Percentiles rank a stretch among this genome's conserved stretches.
phyloP scores from a whole-genome alignment of 1,140 invertebrate genomes.

The Sminthurinus signatus region DNA sequence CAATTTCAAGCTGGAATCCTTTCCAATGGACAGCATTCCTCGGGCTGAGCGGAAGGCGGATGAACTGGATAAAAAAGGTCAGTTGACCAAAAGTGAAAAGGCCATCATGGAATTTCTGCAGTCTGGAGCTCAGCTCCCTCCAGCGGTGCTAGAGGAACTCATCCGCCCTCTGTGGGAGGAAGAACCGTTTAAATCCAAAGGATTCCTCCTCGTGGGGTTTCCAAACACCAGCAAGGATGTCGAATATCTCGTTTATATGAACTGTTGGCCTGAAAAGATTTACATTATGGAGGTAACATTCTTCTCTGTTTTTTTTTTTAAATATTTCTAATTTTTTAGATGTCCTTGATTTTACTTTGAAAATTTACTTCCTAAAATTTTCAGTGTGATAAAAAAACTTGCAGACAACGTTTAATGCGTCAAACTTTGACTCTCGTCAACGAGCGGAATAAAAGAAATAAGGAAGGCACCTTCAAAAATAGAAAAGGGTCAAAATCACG shows the following conservation, averaged over 20 bases:
- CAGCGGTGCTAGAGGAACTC: constrained; percentile 23
- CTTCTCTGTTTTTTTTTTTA: not conserved
- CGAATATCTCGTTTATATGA: constrained; percentile 13
- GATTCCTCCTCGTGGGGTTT: constrained; percentile 37
- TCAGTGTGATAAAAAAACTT: constrained; percentile 13
- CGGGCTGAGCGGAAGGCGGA: constrained; percentile 8
- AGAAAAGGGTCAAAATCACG: not conserved
- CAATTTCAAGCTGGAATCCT: constrained; percentile 10
- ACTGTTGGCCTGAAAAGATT: constrained; percentile 25
- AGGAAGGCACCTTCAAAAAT: too few species aligned
- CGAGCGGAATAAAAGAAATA: too few species aligned
- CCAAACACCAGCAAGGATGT: constrained; percentile 31
- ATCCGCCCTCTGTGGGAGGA: constrained; percentile 23
- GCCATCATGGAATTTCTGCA: constrained; percentile 27
- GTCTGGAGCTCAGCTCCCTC: constrained; percentile 28
- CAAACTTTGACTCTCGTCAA: constrained; percentile 16
- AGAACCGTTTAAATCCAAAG: constrained; percentile 26
- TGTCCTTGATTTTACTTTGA: not conserved
- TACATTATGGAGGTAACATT: constrained; percentile 25
- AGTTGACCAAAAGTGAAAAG: constrained; percentile 19
- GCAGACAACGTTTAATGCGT: constrained; percentile 16
- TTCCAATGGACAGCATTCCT: constrained; percentile 17
- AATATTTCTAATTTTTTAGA: not conserved
- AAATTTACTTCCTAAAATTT: not conserved
- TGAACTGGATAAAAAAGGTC: constrained; percentile 3